Percentiles rank a stretch among this genome's conserved stretches.
phyloP scores from a whole-genome alignment of 2,113 vertebrate genomes.

The Mola mola region DNA sequence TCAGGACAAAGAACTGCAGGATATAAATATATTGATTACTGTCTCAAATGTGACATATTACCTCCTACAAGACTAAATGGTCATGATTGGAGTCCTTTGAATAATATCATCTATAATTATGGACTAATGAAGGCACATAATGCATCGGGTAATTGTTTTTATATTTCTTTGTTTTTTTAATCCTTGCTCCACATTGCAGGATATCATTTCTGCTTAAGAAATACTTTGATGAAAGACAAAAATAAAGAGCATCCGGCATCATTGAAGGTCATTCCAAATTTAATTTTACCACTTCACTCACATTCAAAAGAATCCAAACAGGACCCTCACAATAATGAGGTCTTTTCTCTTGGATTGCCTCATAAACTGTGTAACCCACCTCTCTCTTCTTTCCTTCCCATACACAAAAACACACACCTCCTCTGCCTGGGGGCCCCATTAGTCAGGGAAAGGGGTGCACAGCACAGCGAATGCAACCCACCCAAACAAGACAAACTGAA shows the following conservation, averaged over 20 bases:
- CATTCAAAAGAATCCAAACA: conserved; percentile 7
- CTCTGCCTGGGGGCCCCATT: conserved; percentile 77
- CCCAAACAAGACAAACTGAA: conserved; percentile 82
- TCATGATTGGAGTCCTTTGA: conserved; percentile 21
- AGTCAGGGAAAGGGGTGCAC: conserved; percentile 83
- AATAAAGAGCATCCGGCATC: conserved; percentile 15
- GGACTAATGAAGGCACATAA: conserved; percentile 43
- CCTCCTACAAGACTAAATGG: conserved; percentile 9
- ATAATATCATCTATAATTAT: conserved; percentile 39
- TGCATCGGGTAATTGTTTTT: conserved; percentile 25
- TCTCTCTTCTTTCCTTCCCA: not conserved
- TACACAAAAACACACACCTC: conserved; percentile 11
- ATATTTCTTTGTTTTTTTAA: conserved; percentile 13
- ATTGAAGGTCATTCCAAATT: conserved; percentile 15
- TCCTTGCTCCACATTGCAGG: conserved; percentile 42
- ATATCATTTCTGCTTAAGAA: conserved; percentile 18
- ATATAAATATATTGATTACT: conserved; percentile 34
- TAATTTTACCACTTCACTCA: conserved; percentile 33
- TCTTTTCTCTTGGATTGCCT: conserved; percentile 38
- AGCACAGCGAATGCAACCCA: conserved; percentile 69
- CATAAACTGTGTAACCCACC: conserved; percentile 29
- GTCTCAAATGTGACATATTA: conserved; percentile 30
- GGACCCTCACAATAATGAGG: conserved; percentile 3
- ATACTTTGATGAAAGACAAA: conserved; percentile 26
- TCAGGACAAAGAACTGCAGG: conserved; percentile 35